Evolutionary conservation across 2,113 vertebrate genomes (phyloP).

Genomic region (Ctenomys sociabilis): DNA sequence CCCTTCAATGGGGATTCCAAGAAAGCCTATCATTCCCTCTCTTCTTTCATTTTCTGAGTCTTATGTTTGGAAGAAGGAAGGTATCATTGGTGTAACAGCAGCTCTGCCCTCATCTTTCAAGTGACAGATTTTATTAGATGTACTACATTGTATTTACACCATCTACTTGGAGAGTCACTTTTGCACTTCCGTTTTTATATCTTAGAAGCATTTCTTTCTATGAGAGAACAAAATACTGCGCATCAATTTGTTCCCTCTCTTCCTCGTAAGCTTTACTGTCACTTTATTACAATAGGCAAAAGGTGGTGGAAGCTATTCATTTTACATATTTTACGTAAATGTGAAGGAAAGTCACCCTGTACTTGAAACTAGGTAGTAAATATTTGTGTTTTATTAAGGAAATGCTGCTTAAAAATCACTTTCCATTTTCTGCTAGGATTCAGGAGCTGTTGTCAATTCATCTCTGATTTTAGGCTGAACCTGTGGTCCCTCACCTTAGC

Average conservation of each 20-base stretch:
- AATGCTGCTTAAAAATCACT: constrained; percentile 12
- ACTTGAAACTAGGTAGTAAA: background rate
- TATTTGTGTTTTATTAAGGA: background rate
- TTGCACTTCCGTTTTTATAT: background rate
- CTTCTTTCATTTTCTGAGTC: background rate
- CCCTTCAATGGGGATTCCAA: background rate
- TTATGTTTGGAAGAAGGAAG: background rate
- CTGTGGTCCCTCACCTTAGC: background rate
- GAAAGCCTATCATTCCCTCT: background rate
- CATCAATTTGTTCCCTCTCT: background rate
- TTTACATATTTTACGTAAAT: background rate
- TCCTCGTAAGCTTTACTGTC: background rate
- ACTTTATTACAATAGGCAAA: background rate
- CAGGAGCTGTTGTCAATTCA: background rate
- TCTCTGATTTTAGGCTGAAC: constrained; percentile 30
- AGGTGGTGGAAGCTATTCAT: background rate
- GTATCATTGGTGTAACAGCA: background rate
- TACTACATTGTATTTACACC: background rate
- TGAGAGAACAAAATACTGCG: background rate
- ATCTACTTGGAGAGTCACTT: background rate
- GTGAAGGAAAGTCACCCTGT: background rate
- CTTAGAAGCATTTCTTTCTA: background rate
- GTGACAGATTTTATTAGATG: background rate
- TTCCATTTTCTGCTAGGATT: background rate
- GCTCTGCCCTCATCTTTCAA: background rate